Percentiles rank a stretch among this genome's conserved stretches.
Conservation (phyloP, 1,140 invertebrate genomes). For the Geopemphigus sp. region DNA sequence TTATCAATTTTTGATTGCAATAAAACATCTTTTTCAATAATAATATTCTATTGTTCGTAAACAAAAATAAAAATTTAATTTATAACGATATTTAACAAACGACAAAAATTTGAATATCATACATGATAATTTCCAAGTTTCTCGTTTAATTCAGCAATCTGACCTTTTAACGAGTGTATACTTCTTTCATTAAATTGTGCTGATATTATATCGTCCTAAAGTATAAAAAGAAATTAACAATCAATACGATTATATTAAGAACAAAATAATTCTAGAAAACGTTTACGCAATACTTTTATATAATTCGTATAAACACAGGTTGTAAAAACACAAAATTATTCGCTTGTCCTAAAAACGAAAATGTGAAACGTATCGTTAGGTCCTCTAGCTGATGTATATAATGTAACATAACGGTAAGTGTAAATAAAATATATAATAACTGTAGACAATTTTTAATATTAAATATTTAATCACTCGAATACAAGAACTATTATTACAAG, state of each 20-base stretch:
- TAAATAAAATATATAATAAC: too few relatives aligned
- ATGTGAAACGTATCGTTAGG: too few relatives aligned
- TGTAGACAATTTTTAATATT: too few relatives aligned
- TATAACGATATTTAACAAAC: not conserved
- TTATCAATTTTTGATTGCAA: slow-evolving; percentile 27
- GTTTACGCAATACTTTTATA: not conserved
- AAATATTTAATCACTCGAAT: too few relatives aligned
- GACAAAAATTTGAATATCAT: not conserved
- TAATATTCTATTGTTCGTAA: slow-evolving; percentile 1
- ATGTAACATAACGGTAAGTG: too few relatives aligned
- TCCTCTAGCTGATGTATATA: too few relatives aligned
- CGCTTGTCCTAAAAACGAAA: too few relatives aligned
- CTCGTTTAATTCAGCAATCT: slow-evolving; percentile 25
- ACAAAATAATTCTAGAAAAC: not conserved
- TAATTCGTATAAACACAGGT: too few relatives aligned
- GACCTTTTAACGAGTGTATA: slow-evolving; percentile 6
- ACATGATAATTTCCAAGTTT: slow-evolving; percentile 27
- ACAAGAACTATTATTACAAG: too few relatives aligned
- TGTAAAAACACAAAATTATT: too few relatives aligned
- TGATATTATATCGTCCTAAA: slow-evolving; percentile 13
- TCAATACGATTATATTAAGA: not conserved
- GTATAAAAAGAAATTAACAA: not conserved
- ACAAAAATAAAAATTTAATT: not conserved
- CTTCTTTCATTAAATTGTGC: not conserved
- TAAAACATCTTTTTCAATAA: slow-evolving; percentile 17